phyloP scores from a whole-genome alignment of 2,797 vertebrate genomes.

The Anguilla anguilla region DNA sequence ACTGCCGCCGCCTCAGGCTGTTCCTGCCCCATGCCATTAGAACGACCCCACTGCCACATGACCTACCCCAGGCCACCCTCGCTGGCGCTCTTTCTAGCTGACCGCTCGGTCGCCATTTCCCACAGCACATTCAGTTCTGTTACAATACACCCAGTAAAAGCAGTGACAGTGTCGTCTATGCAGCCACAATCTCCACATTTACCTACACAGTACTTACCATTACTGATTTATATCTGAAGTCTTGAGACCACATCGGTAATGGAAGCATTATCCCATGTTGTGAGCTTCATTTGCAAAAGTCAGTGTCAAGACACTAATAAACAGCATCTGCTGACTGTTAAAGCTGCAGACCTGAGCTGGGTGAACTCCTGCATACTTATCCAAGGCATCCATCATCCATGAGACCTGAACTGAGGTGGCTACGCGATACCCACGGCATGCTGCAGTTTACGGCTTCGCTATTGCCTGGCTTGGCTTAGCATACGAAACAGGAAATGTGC shows the following conservation, averaged over 20 bases:
- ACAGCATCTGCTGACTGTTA: constrained; percentile 61
- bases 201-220: neutral
- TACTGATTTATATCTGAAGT: neutral
- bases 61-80: constrained; percentile 65
- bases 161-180: neutral
- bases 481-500: constrained; percentile 66
- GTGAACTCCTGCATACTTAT: constrained; percentile 65
- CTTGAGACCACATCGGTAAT: neutral
- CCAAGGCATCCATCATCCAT: constrained; percentile 62
- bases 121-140: constrained; percentile 54
- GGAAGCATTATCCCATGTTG: constrained; percentile 51
- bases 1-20: constrained; percentile 56
- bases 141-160: constrained; percentile 27
- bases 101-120: constrained; percentile 59
- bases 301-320: constrained; percentile 62
- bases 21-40: constrained; percentile 39
- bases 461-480: constrained; percentile 59
- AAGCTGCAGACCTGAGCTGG: constrained; percentile 65
- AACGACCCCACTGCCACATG: constrained; percentile 51
- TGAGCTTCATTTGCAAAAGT: constrained; percentile 51
- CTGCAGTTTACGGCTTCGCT: constrained; percentile 60
- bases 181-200: neutral
- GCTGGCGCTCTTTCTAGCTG: constrained; percentile 55
- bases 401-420: constrained; percentile 50
- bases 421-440: neutral